A percentile compares a stretch with the other conserved stretches of the same genome.
Conservation (phyloP, 2,797 vertebrate genomes). For the Schizopygopsis pylzovi region DNA sequence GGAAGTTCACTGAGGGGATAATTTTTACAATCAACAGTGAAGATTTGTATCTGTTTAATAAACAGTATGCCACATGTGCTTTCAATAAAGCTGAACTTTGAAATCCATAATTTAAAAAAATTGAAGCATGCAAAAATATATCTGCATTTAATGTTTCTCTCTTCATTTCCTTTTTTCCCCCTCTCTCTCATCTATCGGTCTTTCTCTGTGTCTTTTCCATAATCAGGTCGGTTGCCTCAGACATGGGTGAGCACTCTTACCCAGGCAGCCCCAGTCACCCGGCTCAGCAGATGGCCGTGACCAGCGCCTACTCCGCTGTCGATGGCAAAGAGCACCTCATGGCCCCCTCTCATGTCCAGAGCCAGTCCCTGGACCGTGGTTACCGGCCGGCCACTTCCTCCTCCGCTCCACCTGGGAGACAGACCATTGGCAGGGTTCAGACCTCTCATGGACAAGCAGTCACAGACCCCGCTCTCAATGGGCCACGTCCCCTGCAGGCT, state of each 20-base stretch:
- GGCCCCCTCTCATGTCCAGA: constrained; percentile 77
- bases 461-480: constrained; percentile 83
- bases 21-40: neutral
- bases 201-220: neutral
- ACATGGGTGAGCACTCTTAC: constrained; percentile 82
- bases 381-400: constrained; percentile 76
- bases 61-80: neutral
- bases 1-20: neutral
- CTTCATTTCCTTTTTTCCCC: neutral
- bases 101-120: neutral
- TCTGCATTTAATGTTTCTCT: neutral
- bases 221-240: constrained; percentile 84
- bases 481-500: constrained; percentile 84
- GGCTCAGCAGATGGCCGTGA: constrained; percentile 77
- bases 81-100: neutral
- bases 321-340: constrained; percentile 82
- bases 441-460: constrained; percentile 77
- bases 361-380: constrained; percentile 82
- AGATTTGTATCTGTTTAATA: neutral
- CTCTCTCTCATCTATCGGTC: neutral
- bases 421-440: constrained; percentile 84
- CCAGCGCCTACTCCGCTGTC: constrained; percentile 72
- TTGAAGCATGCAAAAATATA: neutral
- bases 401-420: constrained; percentile 65
- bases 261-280: constrained; percentile 89